Conservation (phyloP, 37 sponge, comb jelly and placozoan genomes). For the Corticium candelabrum region DNA sequence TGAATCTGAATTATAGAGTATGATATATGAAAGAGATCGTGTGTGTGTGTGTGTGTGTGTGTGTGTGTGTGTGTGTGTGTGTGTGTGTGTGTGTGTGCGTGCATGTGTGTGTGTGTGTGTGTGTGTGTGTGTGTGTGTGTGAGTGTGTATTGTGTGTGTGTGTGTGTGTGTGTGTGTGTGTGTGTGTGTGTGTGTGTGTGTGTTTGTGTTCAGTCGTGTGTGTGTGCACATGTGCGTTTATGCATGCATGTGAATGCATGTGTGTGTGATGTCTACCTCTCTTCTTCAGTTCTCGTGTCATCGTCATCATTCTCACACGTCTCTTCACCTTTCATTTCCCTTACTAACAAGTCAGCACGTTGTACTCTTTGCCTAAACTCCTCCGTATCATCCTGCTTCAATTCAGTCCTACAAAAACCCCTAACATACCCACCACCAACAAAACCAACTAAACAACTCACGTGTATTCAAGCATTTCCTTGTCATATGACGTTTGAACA, state of each 20-base stretch:
- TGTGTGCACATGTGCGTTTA: too few relatives aligned
- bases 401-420: not conserved
- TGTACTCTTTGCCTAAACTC: not conserved
- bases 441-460: not conserved
- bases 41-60: constrained; percentile 2
- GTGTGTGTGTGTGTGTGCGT: constrained; percentile 5
- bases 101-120: not conserved
- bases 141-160: too few relatives aligned
- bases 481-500: not conserved
- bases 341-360: not conserved
- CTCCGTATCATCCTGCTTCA: not conserved
- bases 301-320: too few relatives aligned
- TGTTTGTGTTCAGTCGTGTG: too few relatives aligned
- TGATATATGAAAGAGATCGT: not conserved
- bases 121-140: constrained; percentile 5
- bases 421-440: not conserved
- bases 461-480: not conserved
- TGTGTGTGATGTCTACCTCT: not conserved
- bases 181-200: too few relatives aligned
- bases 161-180: too few relatives aligned
- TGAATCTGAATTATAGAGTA: not conserved
- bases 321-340: not conserved
- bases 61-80: not conserved
- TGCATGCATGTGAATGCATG: not conserved
- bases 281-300: not conserved